These are phyloP conservation scores for Probosciger aterrimus DNA, from an alignment of 2,113 vertebrate genomes.

Conservation along the genomic window DNA sequence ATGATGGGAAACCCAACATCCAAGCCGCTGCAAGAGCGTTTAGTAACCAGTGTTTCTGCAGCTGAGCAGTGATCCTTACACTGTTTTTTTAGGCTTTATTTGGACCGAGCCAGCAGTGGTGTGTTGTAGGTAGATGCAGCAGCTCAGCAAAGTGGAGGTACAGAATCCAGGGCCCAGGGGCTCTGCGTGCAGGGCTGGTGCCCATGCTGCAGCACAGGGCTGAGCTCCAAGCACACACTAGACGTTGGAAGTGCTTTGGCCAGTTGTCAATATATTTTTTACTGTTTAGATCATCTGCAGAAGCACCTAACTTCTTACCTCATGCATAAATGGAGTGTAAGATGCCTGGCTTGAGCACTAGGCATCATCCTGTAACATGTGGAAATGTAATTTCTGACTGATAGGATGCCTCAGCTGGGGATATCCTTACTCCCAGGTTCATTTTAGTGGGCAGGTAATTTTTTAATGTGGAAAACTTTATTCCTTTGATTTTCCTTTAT, in stretches of 20 bases:
- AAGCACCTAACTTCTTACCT: neutral
- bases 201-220: neutral
- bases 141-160: neutral
- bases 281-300: neutral
- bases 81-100: neutral
- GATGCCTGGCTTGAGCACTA: neutral
- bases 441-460: neutral
- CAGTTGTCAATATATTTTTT: neutral
- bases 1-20: neutral
- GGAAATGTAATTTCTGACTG: neutral
- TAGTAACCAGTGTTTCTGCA: neutral
- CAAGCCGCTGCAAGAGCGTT: neutral
- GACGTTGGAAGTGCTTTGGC: neutral
- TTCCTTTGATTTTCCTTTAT: neutral
- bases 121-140: neutral
- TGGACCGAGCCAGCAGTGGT: accelerated
- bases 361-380: neutral
- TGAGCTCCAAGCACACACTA: accelerated
- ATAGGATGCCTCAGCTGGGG: neutral
- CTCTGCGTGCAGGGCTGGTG: neutral
- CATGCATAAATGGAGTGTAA: accelerated
- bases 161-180: neutral
- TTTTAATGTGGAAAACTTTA: neutral
- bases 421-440: neutral
- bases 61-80: neutral